Evolutionary conservation across 2,888 invertebrate species (phyloP), one percentile per base, ranked within the genome.

Genomic region (Dynastes grantii): DNA sequence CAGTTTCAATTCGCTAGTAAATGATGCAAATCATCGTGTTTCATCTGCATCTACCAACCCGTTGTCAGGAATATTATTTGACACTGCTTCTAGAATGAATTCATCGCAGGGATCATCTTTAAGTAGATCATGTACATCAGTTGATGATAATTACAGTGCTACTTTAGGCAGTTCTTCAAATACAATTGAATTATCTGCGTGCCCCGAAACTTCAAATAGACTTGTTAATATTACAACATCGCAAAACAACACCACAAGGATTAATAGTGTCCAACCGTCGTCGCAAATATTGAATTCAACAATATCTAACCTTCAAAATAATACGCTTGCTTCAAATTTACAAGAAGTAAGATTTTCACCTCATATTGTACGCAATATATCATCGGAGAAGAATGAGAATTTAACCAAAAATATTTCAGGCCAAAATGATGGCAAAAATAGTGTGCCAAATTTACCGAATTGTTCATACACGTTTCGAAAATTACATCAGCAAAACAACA

Each of bases 1-100:
- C 6, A 76, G 45, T 27, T 68, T 68, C 29, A 51, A 11, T 67
- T 67, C 65, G 8, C 22, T 40, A 6, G 16, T n/a, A 68, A 68
- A 68, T 53, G 27, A 68, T 29, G 22, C 27, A 11, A 29, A 68
- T 27, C 67, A 29, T 49, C 27, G 13, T 40, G n/a, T 65, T 49
- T 68, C 68, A 27, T 53, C 29, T 51, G 29, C 27, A 68, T 13
- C 68, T 4, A 2, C 27, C 9, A 29, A 68, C 6, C 4, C 22
- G 11, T 68, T 51, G 29, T 53, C 68, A 16, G 40, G 53, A 29
- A 22, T 22, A 68, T 51, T 68, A 27, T 63, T 32, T 63, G 27
- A 63, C 32, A 29, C 63, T 29, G 13, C 13, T 58, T 58, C 55
- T 32, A 13, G 27, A 63, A 63, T 63, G 29, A 29, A 63, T 27